Conservation (phyloP, 1,140 invertebrate species). For the Lucilia cuprina region DNA sequence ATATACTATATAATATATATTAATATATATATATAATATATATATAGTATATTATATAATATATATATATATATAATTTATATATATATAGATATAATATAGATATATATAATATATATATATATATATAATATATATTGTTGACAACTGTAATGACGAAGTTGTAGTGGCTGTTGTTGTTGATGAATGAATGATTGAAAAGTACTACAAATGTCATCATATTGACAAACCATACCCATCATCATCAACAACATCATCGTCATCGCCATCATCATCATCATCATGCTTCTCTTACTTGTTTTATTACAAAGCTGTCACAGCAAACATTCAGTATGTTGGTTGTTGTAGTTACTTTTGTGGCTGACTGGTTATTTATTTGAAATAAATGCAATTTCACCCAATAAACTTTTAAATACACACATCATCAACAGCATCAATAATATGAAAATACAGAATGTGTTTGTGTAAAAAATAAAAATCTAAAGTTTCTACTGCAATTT, state of each 20-base stretch:
- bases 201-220: conserved; percentile 7
- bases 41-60: too few species aligned
- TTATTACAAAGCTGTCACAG: background rate
- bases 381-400: conserved; percentile 11
- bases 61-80: too few species aligned
- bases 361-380: background rate
- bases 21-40: too few species aligned
- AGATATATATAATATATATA: too few species aligned
- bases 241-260: background rate
- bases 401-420: background rate
- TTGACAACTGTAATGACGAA: background rate
- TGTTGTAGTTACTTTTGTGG: background rate
- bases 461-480: background rate
- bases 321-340: background rate
- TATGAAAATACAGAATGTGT: background rate
- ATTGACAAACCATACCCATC: background rate
- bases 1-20: too few species aligned
- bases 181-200: background rate
- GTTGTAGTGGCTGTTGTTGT: background rate
- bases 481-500: background rate
- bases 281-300: too few species aligned
- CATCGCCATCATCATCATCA: background rate
- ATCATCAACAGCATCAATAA: background rate
- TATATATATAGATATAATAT: too few species aligned
- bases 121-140: background rate